Evolutionary conservation across 2,888 invertebrate genomes (phyloP).

Genomic region (Eilema sororculum): DNA sequence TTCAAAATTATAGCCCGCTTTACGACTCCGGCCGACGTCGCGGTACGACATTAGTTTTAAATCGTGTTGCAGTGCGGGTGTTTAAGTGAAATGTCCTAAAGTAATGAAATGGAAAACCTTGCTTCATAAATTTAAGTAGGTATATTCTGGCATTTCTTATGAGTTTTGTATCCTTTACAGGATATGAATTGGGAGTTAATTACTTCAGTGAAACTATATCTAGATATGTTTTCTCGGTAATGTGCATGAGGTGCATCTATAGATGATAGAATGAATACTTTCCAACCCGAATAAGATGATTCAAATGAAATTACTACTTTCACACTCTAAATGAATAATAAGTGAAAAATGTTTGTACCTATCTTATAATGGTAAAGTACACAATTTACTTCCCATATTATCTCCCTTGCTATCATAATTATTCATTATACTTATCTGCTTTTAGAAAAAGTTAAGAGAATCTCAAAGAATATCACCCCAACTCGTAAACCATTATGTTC

Average conservation of each 20-base stretch:
- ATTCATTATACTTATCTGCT: background rate
- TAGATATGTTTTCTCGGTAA: no score
- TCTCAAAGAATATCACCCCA: no score
- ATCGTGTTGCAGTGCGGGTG: conserved; percentile 51
- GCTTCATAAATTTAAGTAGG: background rate
- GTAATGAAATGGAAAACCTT: conserved; percentile 28
- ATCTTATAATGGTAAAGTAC: background rate
- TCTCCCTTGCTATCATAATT: background rate
- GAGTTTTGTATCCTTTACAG: background rate
- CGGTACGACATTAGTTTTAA: conserved; percentile 55
- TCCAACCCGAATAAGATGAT: background rate
- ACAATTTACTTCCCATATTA: background rate
- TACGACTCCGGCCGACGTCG: conserved; percentile 62
- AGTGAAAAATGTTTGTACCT: background rate
- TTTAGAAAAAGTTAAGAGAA: background rate
- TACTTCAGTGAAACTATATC: background rate
- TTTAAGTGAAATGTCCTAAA: conserved; percentile 50
- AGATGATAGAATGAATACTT: no score
- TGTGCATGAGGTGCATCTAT: no score
- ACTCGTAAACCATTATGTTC: no score
- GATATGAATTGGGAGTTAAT: background rate
- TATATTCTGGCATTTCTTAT: background rate
- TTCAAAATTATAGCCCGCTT: conserved; percentile 79
- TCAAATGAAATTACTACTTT: background rate
- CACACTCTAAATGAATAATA: background rate